Conservation (phyloP, 2,888 invertebrate genomes). For the Idaea aversata region DNA sequence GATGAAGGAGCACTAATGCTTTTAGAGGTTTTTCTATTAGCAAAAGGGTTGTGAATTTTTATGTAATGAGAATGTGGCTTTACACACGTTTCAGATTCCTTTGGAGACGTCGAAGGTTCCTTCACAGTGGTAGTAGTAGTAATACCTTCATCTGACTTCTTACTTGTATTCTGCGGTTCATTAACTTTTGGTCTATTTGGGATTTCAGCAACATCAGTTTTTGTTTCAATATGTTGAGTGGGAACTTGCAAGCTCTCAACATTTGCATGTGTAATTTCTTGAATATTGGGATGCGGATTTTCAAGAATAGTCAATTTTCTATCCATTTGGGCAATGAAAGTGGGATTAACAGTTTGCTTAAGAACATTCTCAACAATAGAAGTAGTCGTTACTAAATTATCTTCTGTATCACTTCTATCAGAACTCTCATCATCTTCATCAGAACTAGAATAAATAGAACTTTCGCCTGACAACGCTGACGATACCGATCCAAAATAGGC, state of each 20-base stretch:
- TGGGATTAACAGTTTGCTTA: slow-evolving; percentile 54
- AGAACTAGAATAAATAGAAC: slow-evolving; percentile 67
- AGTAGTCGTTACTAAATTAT: slow-evolving; percentile 77
- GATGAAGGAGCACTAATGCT: slow-evolving; percentile 73
- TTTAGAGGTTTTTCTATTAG: slow-evolving; percentile 60
- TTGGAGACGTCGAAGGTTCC: slow-evolving; percentile 33
- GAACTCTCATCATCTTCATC: slow-evolving; percentile 74
- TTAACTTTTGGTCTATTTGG: background rate
- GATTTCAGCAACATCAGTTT: slow-evolving; percentile 4
- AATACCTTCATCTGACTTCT: slow-evolving; percentile 19
- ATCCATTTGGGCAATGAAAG: slow-evolving; percentile 58
- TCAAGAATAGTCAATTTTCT: slow-evolving; percentile 54
- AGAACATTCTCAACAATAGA: slow-evolving; percentile 79
- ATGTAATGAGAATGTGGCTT: slow-evolving; percentile 53
- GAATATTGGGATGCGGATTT: slow-evolving; percentile 31
- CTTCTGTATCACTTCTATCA: slow-evolving; percentile 71
- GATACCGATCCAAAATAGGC: slow-evolving; percentile 68
- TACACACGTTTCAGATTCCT: slow-evolving; percentile 53
- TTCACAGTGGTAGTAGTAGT: slow-evolving; percentile 12
- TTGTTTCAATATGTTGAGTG: background rate
- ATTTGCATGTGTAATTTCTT: slow-evolving; percentile 23
- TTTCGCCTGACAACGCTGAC: slow-evolving; percentile 68
- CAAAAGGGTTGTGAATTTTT: slow-evolving; percentile 69
- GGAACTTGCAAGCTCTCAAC: slow-evolving; percentile 11
- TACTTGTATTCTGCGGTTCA: background rate